Evolutionary conservation across 1,140 invertebrate genomes (phyloP), one percentile per base, ranked within the genome.

Genomic region (Zaprionus africanus): DNA sequence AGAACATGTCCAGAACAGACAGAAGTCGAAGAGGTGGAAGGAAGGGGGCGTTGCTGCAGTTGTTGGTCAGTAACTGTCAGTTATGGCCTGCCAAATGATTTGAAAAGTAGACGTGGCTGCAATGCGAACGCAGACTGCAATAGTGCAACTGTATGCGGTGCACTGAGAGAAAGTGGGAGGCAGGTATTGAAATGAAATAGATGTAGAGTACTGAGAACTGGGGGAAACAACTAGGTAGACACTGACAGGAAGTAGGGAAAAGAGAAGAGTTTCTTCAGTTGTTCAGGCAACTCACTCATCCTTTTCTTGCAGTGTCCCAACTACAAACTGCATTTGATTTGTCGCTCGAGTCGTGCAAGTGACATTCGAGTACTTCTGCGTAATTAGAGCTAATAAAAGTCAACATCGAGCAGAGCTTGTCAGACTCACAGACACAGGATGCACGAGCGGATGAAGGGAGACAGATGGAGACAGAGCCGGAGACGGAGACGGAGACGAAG

Each of bases 371-470:
- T 73, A 76, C 75, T 86, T 81, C 77, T 78, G 71, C 82, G 67
- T 79, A 82, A 85, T 82, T 86, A 66, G 71, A 85, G 82, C 82
- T 85, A 86, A 85, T 86, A 76, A 85, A 86, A 83, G 80, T 79
- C 83, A 87, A 87, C 80, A 73, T 46, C 34, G 24, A 60, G 38
- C 34, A 31, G 51, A 26, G 15, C 38, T 67, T 12, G 43, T 34
- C 43, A 62, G 61, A 57, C 22, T 36, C 43, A 17, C 22, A 22
- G 41, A 19, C 53, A 56, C 46, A 51, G 46, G 46, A 19, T 19
- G 46, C 46, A 51, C 19, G 46, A 51, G 46, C 46, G 19, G 38
- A 64, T 41, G n/a, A 41, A 64, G 51, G 12, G 17, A 15, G 38
- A 36, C 28, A 46, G 28, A 15, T 22, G 13, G 46, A 34, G 15